Evolutionary conservation across 2,113 vertebrate genomes (phyloP).

Genomic region (Polypterus senegalus): DNA sequence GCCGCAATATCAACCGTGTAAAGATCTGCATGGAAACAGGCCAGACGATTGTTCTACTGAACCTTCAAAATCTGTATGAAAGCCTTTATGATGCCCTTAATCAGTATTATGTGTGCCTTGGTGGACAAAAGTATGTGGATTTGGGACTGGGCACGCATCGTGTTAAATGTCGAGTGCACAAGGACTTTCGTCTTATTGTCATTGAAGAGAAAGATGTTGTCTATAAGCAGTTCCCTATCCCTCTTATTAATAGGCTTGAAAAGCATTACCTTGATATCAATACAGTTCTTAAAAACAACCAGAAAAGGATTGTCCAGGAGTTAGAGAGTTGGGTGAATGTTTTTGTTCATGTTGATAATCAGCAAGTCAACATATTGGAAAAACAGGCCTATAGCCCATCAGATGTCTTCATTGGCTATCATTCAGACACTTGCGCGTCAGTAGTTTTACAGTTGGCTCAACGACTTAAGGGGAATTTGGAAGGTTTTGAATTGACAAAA

Average conservation of each 20-base stretch:
- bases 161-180: slow-evolving; percentile 64
- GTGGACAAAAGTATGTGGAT: slow-evolving; percentile 65
- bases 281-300: slow-evolving; percentile 39
- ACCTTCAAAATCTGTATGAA: slow-evolving; percentile 66
- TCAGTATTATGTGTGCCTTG: slow-evolving; percentile 67
- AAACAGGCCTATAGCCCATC: slow-evolving; percentile 28
- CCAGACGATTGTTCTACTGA: slow-evolving; percentile 54
- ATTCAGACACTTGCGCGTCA: slow-evolving; percentile 50
- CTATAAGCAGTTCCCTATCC: slow-evolving; percentile 58
- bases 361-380: not conserved
- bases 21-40: slow-evolving; percentile 73
- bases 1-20: slow-evolving; percentile 62
- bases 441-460: slow-evolving; percentile 43
- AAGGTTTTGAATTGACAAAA: not conserved
- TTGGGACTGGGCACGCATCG: slow-evolving; percentile 66
- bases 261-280: slow-evolving; percentile 65
- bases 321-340: slow-evolving; percentile 41
- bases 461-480: not conserved
- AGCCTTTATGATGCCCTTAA: slow-evolving; percentile 71
- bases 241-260: slow-evolving; percentile 66
- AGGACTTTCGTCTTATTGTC: slow-evolving; percentile 55
- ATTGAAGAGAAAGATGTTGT: slow-evolving; percentile 66
- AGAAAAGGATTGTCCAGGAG: slow-evolving; percentile 25
- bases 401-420: slow-evolving; percentile 60
- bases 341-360: slow-evolving; percentile 15